Evolutionary conservation across 2,113 vertebrate species (phyloP).

Genomic region (Tapirus terrestris): DNA sequence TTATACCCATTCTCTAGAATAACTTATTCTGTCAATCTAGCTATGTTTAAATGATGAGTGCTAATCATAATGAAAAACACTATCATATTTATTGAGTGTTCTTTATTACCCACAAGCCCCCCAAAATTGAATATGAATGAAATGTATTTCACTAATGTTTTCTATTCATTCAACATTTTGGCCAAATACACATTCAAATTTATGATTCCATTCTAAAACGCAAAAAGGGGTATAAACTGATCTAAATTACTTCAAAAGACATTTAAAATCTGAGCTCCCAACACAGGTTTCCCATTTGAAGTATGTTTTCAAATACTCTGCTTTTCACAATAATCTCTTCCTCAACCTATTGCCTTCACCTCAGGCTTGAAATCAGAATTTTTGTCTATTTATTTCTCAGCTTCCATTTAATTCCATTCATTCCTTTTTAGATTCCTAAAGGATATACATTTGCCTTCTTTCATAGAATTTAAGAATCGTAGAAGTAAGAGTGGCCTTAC

Average conservation of each 20-base stretch:
- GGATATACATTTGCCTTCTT: not conserved
- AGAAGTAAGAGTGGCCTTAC: not conserved
- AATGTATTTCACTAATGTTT: slow-evolving; percentile 38
- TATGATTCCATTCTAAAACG: slow-evolving; percentile 62
- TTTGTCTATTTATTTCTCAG: not conserved
- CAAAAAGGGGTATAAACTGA: slow-evolving; percentile 25
- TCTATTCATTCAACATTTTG: slow-evolving; percentile 73
- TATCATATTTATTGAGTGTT: not conserved
- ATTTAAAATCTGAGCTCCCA: slow-evolving; percentile 42
- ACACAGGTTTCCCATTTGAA: slow-evolving; percentile 46
- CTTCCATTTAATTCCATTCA: not conserved
- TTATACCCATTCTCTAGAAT: slow-evolving; percentile 60
- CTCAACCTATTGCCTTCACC: not conserved
- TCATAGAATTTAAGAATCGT: not conserved
- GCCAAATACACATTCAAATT: slow-evolving; percentile 66
- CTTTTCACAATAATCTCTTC: not conserved
- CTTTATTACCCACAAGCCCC: slow-evolving; percentile 13
- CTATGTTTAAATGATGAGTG: slow-evolving; percentile 50
- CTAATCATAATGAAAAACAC: slow-evolving; percentile 34
- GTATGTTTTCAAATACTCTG: not conserved
- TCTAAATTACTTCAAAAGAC: slow-evolving; percentile 41
- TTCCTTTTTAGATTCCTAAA: not conserved
- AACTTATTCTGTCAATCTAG: not conserved
- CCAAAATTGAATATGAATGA: slow-evolving; percentile 54
- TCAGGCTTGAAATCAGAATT: not conserved